Percentiles rank a stretch among this genome's conserved stretches.
Evolutionary conservation across 2,113 vertebrate species (phyloP).

Genomic region (Ciconia stormi): DNA sequence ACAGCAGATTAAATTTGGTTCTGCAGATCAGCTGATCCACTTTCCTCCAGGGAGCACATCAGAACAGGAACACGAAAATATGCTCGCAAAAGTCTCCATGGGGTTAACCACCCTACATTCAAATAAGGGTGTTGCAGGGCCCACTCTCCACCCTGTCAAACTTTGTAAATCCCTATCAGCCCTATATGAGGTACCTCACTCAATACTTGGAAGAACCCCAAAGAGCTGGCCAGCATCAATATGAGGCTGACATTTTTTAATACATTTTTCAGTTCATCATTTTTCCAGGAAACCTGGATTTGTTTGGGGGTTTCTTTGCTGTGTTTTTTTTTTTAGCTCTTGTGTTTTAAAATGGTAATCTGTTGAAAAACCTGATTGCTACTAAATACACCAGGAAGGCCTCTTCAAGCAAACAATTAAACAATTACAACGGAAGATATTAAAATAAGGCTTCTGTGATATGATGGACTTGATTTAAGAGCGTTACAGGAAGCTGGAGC

Average conservation of each 20-base stretch:
- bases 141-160: background rate
- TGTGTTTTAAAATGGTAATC: background rate
- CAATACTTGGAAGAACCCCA: background rate
- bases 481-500: constrained; percentile 6
- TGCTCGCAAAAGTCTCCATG: background rate
- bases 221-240: background rate
- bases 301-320: background rate
- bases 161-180: background rate
- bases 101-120: background rate
- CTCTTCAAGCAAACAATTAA: constrained; percentile 6
- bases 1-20: background rate
- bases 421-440: background rate
- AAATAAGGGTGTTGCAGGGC: background rate
- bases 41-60: background rate
- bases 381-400: background rate
- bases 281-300: background rate
- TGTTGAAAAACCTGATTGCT: background rate
- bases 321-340: background rate
- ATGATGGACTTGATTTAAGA: constrained; percentile 9
- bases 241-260: background rate
- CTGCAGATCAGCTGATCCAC: background rate
- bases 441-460: background rate
- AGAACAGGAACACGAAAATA: background rate
- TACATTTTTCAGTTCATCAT: background rate
- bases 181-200: background rate